Percentiles rank a stretch among this genome's conserved stretches.
These are phyloP conservation scores for Acleris sparsana DNA, from an alignment of 2,888 invertebrate genomes.

Conservation along the genomic window DNA sequence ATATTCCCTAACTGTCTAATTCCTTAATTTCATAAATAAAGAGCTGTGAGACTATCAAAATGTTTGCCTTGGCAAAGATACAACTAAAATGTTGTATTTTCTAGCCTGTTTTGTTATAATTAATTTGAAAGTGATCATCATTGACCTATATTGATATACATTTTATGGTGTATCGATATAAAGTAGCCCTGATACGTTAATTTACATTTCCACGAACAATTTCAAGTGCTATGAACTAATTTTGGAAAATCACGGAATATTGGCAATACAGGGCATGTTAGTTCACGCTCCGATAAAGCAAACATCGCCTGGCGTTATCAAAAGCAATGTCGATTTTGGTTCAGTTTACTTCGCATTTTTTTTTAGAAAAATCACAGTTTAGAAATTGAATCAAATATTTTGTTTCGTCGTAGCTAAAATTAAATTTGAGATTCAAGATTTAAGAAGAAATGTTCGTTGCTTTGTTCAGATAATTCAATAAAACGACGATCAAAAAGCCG, in stretches of 20 bases:
- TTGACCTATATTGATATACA: not conserved
- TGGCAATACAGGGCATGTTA: slow-evolving; percentile 46
- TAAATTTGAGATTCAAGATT: no score
- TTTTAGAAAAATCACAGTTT: not conserved
- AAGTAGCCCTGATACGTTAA: slow-evolving; percentile 11
- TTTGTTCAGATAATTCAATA: not conserved
- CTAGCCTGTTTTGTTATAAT: no score
- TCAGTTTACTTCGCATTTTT: not conserved
- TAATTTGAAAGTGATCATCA: no score
- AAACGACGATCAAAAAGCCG: slow-evolving; percentile 1
- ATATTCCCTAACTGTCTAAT: no score
- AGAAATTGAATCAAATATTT: not conserved
- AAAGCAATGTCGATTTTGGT: slow-evolving; percentile 42
- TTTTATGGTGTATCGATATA: not conserved
- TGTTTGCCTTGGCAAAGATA: no score
- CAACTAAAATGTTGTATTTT: no score
- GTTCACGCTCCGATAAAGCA: slow-evolving; percentile 48
- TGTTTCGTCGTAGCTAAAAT: no score
- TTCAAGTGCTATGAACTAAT: slow-evolving; percentile 31
- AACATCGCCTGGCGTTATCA: slow-evolving; percentile 46
- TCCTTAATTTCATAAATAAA: no score
- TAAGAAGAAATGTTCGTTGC: not conserved
- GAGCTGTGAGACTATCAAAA: no score
- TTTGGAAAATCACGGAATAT: slow-evolving; percentile 40
- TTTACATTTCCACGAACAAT: slow-evolving; percentile 14